Conservation (phyloP, 1,140 invertebrate species). For the Propsilocerus akamusi region DNA sequence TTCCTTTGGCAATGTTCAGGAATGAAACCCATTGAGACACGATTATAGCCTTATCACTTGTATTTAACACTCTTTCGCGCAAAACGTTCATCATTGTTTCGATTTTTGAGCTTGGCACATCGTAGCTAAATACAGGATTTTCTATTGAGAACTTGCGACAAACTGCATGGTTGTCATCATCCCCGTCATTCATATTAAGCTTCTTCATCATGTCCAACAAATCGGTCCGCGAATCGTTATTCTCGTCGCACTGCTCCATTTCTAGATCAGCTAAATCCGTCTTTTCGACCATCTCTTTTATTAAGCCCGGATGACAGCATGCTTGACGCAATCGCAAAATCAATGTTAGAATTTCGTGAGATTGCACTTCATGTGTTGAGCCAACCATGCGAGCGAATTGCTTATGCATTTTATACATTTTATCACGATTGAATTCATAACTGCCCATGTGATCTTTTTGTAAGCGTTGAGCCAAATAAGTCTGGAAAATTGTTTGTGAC, state of each 20-base stretch:
- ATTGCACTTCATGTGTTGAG: slow-evolving; percentile 37
- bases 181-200: slow-evolving; percentile 29
- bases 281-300: slow-evolving; percentile 23
- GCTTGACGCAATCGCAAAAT: slow-evolving; percentile 70
- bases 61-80: slow-evolving; percentile 29
- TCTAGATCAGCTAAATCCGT: slow-evolving; percentile 1
- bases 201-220: slow-evolving; percentile 38
- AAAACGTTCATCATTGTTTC: slow-evolving; percentile 35
- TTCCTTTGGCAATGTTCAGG: slow-evolving; percentile 41
- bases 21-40: slow-evolving; percentile 78
- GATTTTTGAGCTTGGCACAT: slow-evolving; percentile 43
- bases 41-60: slow-evolving; percentile 56
- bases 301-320: slow-evolving; percentile 72
- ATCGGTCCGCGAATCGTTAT: slow-evolving; percentile 28
- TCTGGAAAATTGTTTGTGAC: slow-evolving; percentile 51
- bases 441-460: slow-evolving; percentile 35
- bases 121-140: slow-evolving; percentile 47
- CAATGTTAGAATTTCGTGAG: slow-evolving; percentile 61
- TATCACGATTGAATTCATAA: slow-evolving; percentile 11
- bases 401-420: slow-evolving; percentile 31
- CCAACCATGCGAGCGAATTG: slow-evolving; percentile 36
- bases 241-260: background rate
- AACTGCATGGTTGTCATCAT: slow-evolving; percentile 8
- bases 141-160: slow-evolving; percentile 28
- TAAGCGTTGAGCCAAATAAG: slow-evolving; percentile 52